phyloP scores from a whole-genome alignment of 64 coral and sea anemone species.

The Porites lutea region DNA sequence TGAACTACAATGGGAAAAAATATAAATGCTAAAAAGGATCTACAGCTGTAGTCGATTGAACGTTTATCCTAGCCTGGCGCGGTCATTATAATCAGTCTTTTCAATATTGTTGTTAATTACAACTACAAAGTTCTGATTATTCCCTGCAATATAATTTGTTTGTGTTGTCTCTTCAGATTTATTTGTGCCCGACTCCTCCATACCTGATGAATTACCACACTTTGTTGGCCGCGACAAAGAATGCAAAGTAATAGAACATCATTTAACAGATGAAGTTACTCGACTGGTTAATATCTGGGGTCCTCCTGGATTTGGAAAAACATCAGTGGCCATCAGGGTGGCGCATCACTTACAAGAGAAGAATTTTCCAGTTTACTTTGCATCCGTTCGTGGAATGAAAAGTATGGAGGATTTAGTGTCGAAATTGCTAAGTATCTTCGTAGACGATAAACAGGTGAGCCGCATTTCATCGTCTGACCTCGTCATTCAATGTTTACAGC shows the following conservation, averaged over 20 bases:
- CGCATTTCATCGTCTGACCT: not conserved
- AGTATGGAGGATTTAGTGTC: not conserved
- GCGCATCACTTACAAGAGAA: not conserved
- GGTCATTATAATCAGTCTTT: no score
- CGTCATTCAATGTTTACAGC: not conserved
- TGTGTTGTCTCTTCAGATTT: not conserved
- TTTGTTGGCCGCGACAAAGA: conserved; percentile 17
- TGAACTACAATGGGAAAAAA: no score
- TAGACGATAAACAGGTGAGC: not conserved
- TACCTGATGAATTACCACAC: not conserved
- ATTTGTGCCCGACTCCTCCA: not conserved
- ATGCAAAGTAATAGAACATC: not conserved
- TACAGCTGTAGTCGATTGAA: no score
- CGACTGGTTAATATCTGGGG: conserved; percentile 14
- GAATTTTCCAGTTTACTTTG: conserved; percentile 7
- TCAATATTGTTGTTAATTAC: no score
- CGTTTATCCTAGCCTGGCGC: no score
- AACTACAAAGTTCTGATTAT: no score
- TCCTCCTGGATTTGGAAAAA: conserved; percentile 34
- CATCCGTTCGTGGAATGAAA: not conserved
- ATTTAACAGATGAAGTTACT: not conserved
- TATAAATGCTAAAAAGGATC: no score
- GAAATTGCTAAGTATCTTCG: conserved; percentile 14
- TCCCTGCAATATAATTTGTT: no score
- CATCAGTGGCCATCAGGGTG: not conserved